phyloP scores from a whole-genome alignment of 2,113 vertebrate species.

The Sigmodon hispidus region DNA sequence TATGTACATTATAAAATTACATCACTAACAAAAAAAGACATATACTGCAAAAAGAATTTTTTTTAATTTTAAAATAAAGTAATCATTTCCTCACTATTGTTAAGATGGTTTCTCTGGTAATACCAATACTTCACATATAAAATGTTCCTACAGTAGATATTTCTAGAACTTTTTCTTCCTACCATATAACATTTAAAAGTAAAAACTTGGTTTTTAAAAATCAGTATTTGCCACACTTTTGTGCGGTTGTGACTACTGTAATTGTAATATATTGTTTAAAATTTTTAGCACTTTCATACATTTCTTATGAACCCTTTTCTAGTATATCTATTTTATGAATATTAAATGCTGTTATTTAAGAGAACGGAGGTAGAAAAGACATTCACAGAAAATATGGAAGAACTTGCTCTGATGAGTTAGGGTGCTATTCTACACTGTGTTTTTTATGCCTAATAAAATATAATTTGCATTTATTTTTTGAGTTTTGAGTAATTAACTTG shows the following conservation, averaged over 20 bases:
- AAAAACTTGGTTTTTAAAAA: not conserved
- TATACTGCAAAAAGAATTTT: too few relatives aligned
- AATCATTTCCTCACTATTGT: not conserved
- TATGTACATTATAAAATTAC: not conserved
- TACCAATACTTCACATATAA: not conserved
- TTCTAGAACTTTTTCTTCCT: not conserved
- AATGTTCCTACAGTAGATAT: not conserved
- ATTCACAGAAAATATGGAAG: not conserved
- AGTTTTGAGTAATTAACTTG: slow-evolving; percentile 51
- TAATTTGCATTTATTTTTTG: not conserved
- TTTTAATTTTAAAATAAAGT: not conserved
- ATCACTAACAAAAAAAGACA: too few relatives aligned
- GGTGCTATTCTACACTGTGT: slow-evolving; percentile 15
- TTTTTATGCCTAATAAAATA: not conserved
- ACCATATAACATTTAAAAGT: not conserved
- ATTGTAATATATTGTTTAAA: slow-evolving; percentile 25
- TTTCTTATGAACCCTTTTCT: not conserved
- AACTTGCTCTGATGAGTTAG: not conserved
- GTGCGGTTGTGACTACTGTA: not conserved
- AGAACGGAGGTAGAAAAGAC: not conserved
- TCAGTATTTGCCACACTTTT: not conserved
- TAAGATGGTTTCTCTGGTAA: not conserved
- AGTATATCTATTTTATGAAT: slow-evolving; percentile 17
- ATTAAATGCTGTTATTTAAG: not conserved
- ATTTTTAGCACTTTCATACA: not conserved